Evolutionary conservation across 2,797 vertebrate genomes (phyloP), one percentile per base, ranked within the genome.

Genomic region (Myripristis murdjan): DNA sequence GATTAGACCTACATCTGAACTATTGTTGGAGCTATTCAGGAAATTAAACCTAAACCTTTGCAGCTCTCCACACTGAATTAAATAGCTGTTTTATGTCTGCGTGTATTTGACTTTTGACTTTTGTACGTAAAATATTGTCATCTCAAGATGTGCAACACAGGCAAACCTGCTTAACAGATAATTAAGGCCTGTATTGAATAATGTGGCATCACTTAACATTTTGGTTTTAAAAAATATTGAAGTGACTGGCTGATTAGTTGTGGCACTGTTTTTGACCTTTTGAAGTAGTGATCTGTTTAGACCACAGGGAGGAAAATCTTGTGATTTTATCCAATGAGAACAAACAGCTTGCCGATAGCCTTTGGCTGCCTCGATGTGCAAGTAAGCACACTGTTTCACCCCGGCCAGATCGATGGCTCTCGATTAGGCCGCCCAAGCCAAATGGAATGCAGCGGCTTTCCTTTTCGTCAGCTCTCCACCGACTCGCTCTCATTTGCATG

Each of bases 291-390:
- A 91, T 90, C 70, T 77, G 80, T 91, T 82, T 62, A 47, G 79
- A 82, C 85, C 85, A 83, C 60, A 61, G 83, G 77, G 76, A 88
- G 80, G 54, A 60, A 85, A 87, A 74, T 79, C 80, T 83, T 86
- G 74, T 61, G 85, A 92, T 91, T 89, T 80, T 78, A 84, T 77
- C 88, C 86, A 77, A 90, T 85, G 83, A 87, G 89, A 93, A 92
- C 91, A 93, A 93, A 89, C 88, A 90, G 81, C 84, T 91, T 89
- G 81, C 87, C 89, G 80, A 92, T 93, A 91, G 81, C 82, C 76
- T 82, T 73, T 52, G 81, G 89, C 86, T 76, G 84, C 87, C 82
- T 87, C 56, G 58, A 84, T 89, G 86, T 86, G 87, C 88, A 82
- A 87, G 88, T 85, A 88, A 88, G 88, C 88, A 85, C 57, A 70